Conservation (phyloP, 2,888 invertebrate species). For the Microplitis manilae region DNA sequence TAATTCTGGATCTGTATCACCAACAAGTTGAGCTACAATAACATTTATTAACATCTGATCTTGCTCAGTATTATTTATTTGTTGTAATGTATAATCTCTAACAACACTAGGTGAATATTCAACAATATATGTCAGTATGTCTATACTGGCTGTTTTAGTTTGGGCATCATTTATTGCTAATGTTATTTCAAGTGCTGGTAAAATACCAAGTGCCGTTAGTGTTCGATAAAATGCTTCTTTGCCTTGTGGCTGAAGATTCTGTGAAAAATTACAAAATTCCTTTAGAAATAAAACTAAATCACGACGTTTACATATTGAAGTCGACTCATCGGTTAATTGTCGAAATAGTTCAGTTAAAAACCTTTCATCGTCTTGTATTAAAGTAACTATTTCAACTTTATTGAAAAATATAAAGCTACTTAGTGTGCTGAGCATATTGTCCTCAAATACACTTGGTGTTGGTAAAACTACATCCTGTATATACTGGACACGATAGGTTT, state of each 20-base stretch:
- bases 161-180: conserved; percentile 92
- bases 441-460: conserved; percentile 98
- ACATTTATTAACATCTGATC: conserved; percentile 96
- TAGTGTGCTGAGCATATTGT: conserved; percentile 97
- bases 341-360: conserved; percentile 96
- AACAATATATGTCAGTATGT: conserved; percentile 97
- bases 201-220: conserved; percentile 88
- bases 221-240: conserved; percentile 98
- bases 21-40: conserved; percentile 98
- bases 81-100: conserved; percentile 95
- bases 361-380: conserved; percentile 97
- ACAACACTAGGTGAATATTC: conserved; percentile 98
- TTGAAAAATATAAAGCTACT: conserved; percentile 99
- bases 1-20: conserved; percentile 96
- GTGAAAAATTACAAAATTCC: conserved; percentile 99
- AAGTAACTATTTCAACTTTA: conserved; percentile 98
- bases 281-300: conserved; percentile 98
- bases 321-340: conserved; percentile 90
- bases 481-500: conserved; percentile 99
- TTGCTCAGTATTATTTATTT: conserved; percentile 90
- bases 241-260: conserved; percentile 96
- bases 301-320: conserved; percentile 86
- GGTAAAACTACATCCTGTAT: conserved; percentile 99
- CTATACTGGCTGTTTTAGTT: conserved; percentile 97
- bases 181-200: conserved; percentile 92